phyloP scores from a whole-genome alignment of 2,888 invertebrate genomes.

The Petrolisthes manimaculis region DNA sequence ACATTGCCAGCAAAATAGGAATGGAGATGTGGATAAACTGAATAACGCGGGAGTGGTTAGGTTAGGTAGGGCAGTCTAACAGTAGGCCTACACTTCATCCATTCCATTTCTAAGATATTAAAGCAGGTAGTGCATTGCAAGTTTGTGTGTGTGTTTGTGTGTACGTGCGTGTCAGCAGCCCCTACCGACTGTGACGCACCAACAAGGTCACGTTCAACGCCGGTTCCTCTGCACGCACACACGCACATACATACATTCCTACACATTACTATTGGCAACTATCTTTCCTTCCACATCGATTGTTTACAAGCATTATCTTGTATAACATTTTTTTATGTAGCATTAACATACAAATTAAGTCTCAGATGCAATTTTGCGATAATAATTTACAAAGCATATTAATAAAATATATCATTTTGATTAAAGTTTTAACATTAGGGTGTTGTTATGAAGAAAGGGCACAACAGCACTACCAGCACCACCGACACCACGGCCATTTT shows the following conservation, averaged over 20 bases:
- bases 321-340: too few relatives aligned
- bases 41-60: constrained; percentile 31
- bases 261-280: neutral
- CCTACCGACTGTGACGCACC: constrained; percentile 19
- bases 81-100: constrained; percentile 9
- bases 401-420: neutral
- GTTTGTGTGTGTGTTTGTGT: constrained; percentile 2
- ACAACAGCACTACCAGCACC: neutral
- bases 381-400: too few relatives aligned
- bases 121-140: neutral
- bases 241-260: neutral
- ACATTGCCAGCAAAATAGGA: constrained; percentile 59
- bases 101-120: neutral
- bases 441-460: neutral
- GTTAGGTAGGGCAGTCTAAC: constrained; percentile 1
- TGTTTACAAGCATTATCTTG: neutral
- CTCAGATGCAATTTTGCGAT: too few relatives aligned
- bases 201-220: constrained; percentile 16
- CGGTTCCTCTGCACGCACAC: neutral
- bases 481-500: constrained; percentile 43
- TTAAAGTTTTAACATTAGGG: neutral
- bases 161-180: neutral
- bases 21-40: constrained; percentile 54
- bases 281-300: neutral
- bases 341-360: too few relatives aligned